A percentile compares a stretch with the other conserved stretches of the same genome.
Conservation (phyloP, 1,140 invertebrate genomes). For the Zaprionus ornatus region DNA sequence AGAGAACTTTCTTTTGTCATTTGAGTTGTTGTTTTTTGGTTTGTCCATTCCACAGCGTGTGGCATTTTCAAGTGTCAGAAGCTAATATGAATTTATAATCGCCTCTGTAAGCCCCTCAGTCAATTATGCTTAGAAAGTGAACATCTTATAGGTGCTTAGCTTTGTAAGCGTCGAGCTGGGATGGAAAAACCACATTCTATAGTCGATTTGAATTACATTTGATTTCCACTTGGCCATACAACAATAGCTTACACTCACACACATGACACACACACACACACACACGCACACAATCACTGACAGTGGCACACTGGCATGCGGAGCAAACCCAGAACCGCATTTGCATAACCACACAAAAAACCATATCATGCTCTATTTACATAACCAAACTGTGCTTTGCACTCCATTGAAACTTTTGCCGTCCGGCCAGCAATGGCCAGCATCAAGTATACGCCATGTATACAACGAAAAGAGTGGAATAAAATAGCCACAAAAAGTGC, state of each 20-base stretch:
- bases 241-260: background rate
- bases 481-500: conserved; percentile 33
- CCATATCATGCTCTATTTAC: conserved; percentile 53
- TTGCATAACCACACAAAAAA: conserved; percentile 50
- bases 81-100: background rate
- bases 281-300: background rate
- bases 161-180: background rate
- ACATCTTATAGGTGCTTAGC: conserved; percentile 9
- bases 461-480: conserved; percentile 24
- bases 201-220: conserved; percentile 42
- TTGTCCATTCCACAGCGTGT: too few species aligned
- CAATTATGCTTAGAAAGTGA: background rate
- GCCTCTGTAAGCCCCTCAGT: background rate
- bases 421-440: conserved; percentile 13
- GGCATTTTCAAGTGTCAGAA: too few species aligned
- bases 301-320: background rate
- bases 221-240: conserved; percentile 36
- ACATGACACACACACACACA: background rate
- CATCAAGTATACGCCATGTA: conserved; percentile 57
- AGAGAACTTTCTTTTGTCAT: too few species aligned
- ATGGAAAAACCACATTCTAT: conserved; percentile 12
- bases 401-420: conserved; percentile 50
- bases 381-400: conserved; percentile 49
- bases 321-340: conserved; percentile 33
- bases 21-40: too few species aligned